These are phyloP conservation scores for Nomada lathburiana DNA, from an alignment of 2,888 invertebrate species.

Conservation along the genomic window DNA sequence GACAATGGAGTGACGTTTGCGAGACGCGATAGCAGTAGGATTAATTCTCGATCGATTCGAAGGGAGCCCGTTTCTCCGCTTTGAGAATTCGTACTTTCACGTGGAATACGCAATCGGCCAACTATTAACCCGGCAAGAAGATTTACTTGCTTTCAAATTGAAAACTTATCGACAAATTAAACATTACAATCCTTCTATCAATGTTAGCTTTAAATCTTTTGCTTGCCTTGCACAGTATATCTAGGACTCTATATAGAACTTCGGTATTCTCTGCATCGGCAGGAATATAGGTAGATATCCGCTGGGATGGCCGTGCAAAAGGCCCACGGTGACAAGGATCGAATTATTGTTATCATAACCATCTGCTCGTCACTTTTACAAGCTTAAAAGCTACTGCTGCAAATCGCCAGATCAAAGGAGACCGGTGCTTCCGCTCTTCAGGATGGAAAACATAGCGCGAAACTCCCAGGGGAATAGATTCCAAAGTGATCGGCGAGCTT, in stretches of 20 bases:
- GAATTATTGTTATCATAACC: conserved; percentile 73
- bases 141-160: background rate
- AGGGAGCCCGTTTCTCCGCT: conserved; percentile 51
- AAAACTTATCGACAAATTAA: background rate
- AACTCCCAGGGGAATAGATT: conserved; percentile 65
- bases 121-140: background rate
- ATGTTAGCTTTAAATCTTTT: background rate
- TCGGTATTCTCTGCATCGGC: background rate
- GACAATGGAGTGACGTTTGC: conserved; percentile 72
- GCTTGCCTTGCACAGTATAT: background rate
- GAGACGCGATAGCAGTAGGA: conserved; percentile 73
- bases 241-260: background rate
- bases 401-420: conserved; percentile 68
- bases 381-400: conserved; percentile 63
- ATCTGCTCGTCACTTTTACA: conserved; percentile 63
- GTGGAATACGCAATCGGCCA: conserved; percentile 5
- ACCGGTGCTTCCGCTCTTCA: conserved; percentile 52
- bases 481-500: conserved; percentile 55
- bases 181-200: background rate
- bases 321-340: conserved; percentile 45
- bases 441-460: conserved; percentile 60
- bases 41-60: conserved; percentile 73
- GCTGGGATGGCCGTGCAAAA: background rate
- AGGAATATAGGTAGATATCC: background rate
- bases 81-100: conserved; percentile 30